Evolutionary conservation across 2,797 vertebrate genomes (phyloP).

Genomic region (Delichon dasypus): DNA sequence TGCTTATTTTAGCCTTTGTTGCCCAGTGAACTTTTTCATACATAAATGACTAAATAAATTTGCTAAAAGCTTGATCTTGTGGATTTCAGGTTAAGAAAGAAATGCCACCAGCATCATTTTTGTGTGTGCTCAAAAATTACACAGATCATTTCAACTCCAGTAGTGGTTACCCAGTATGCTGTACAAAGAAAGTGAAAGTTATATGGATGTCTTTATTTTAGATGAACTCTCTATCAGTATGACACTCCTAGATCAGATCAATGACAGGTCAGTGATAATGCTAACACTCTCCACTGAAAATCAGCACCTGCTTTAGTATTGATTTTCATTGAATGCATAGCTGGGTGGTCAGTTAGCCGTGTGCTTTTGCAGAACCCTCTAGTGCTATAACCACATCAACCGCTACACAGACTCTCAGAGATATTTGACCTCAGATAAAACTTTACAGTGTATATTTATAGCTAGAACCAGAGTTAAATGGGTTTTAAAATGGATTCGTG

Average conservation of each 20-base stretch:
- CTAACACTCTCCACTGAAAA: background rate
- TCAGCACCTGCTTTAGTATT: background rate
- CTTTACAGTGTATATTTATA: background rate
- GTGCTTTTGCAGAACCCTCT: background rate
- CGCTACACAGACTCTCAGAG: background rate
- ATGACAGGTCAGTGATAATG: background rate
- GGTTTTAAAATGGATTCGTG: background rate
- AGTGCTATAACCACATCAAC: background rate
- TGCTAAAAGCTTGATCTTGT: background rate
- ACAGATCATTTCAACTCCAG: background rate
- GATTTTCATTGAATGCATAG: background rate
- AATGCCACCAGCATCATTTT: background rate
- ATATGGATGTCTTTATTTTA: background rate
- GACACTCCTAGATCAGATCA: background rate
- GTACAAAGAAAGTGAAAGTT: background rate
- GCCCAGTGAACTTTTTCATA: background rate
- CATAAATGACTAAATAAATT: background rate
- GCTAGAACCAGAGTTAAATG: background rate
- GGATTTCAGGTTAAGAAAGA: background rate
- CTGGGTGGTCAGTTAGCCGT: background rate
- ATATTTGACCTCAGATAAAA: slow-evolving; percentile 18
- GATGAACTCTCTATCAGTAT: background rate
- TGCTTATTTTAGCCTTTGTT: background rate
- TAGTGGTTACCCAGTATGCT: background rate
- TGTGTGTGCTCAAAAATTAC: background rate